Evolutionary conservation across 1,140 invertebrate genomes (phyloP).

Genomic region (Drosophila kohkoa): DNA sequence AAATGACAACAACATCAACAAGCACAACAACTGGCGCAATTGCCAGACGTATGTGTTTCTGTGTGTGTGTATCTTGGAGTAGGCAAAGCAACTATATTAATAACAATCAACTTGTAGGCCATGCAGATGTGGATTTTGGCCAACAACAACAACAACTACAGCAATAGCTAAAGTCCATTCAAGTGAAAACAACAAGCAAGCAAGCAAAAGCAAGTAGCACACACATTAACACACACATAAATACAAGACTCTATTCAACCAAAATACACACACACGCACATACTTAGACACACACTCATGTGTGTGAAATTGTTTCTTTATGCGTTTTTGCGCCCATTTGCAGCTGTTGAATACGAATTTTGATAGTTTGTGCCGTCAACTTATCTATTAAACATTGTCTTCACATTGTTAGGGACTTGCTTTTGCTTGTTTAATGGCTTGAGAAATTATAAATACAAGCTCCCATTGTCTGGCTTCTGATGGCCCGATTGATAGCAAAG

Average conservation of each 20-base stretch:
- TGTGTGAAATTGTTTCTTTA: conserved; percentile 49
- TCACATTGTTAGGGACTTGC: conserved; percentile 2
- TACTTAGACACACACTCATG: conserved; percentile 1
- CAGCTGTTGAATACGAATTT: conserved; percentile 47
- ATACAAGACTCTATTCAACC: conserved; percentile 37
- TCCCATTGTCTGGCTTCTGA: too few relatives aligned
- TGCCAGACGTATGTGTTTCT: conserved; percentile 5
- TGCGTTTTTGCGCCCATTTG: conserved; percentile 33
- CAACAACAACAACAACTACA: conserved; percentile 29
- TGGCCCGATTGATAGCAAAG: too few relatives aligned
- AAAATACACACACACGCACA: conserved; percentile 15
- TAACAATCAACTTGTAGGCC: conserved; percentile 62
- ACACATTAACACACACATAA: conserved; percentile 55
- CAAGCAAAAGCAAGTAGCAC: conserved; percentile 22
- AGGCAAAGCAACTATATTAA: conserved; percentile 56
- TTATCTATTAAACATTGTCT: conserved; percentile 23
- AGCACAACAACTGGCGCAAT: conserved; percentile 4
- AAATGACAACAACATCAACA: conserved; percentile 37
- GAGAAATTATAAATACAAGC: conserved; percentile 17
- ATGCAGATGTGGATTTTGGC: conserved; percentile 54
- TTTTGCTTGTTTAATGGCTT: conserved; percentile 28
- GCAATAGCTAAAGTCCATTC: conserved; percentile 42
- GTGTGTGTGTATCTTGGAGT: conserved; percentile 16
- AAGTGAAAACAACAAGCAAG: conserved; percentile 53
- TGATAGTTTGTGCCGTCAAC: background rate